Base-by-base conservation (phyloP, 2,797 vertebrate species). In the Parambassis ranga region DNA sequence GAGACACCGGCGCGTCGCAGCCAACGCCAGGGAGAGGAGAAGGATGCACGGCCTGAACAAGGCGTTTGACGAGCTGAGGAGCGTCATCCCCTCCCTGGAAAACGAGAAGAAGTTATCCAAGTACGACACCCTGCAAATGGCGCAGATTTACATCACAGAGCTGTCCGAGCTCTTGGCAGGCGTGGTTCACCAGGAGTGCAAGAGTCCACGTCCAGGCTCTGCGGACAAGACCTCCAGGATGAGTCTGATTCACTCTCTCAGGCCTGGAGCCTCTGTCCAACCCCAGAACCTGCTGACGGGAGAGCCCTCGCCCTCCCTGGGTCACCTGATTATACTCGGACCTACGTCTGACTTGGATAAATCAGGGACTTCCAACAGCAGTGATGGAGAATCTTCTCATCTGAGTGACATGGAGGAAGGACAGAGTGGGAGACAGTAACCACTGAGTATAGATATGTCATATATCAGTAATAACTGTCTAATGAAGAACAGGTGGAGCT, bases 121-220 rank as follows among this genome's bases (percentile, higher is more conserved):
- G 47, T 94, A 93, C 13, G 93, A 94, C 76, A 94, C 93, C 1
- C 89, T 94, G 2, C 93, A 94, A 44, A 93, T 94, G 93, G 93
- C 93, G 24, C 93, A 94, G 86, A 94, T 94, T 30, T 94, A 94
- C 90, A 94, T 94, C 82, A 92, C 81, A 0, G 93, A 94, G 75
- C 84, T 94, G 49, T 92, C 92, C 7, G 92, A 94, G 65, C 77
- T 94, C 0, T 79, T 94, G 53, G 26, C 87, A 6, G 91, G 87
- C 2, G 90, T 93, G 56, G 90, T 89, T 3, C 84, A 86, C 18
- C 80, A 75, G 2, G 90, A 90, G 22, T 73, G 85, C 78, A 76
- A 56, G 65, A 72, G 51, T 43, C 71, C 66, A 22, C 38, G 43
- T 28, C 65, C 50, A 8, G 41, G 47, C 4, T 38, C 82, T 0